phyloP scores from a whole-genome alignment of 2,797 vertebrate genomes.

The Nyctibius grandis region DNA sequence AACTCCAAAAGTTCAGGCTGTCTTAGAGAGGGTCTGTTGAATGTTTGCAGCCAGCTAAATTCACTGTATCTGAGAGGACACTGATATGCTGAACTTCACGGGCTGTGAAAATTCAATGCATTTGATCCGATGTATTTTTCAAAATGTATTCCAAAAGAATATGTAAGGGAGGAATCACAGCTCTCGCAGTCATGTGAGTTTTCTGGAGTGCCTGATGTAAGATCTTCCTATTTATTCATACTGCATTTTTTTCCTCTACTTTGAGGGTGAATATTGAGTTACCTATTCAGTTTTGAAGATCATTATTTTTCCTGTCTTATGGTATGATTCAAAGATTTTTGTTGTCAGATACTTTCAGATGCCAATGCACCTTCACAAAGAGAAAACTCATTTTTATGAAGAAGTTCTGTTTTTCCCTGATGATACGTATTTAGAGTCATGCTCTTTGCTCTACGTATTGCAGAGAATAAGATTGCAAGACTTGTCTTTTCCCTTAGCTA shows the following conservation, averaged over 20 bases:
- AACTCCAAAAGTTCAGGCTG: neutral
- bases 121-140: neutral
- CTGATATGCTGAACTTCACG: accelerated
- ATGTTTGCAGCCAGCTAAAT: neutral
- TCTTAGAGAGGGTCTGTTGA: neutral
- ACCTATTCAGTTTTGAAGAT: neutral
- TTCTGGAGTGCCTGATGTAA: neutral
- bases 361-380: neutral
- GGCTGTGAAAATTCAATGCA: neutral
- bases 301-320: neutral
- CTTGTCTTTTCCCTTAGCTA: neutral
- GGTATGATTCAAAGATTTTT: neutral
- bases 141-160: neutral
- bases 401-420: neutral
- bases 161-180: neutral
- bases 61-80: neutral
- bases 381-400: neutral
- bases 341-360: neutral
- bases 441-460: neutral
- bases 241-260: neutral
- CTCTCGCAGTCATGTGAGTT: neutral
- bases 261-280: neutral
- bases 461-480: neutral
- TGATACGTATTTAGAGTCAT: neutral
- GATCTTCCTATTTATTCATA: neutral